phyloP scores from a whole-genome alignment of 2,797 vertebrate genomes.

The Siniperca undulata region DNA sequence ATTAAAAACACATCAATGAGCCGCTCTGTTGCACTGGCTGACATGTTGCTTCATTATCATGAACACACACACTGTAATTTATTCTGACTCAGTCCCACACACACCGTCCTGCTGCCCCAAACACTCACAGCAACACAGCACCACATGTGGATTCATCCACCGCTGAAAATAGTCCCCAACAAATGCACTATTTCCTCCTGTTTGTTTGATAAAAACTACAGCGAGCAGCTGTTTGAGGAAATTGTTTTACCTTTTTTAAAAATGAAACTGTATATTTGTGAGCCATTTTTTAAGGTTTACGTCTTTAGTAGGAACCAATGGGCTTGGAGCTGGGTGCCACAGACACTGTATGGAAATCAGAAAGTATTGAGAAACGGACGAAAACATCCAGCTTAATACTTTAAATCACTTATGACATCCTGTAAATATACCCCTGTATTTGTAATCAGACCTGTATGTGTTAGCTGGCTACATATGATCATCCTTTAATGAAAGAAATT shows the following conservation, averaged over 20 bases:
- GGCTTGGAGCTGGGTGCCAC: background rate
- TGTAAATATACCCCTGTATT: background rate
- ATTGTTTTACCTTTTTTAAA: background rate
- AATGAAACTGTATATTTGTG: background rate
- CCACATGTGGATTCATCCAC: background rate
- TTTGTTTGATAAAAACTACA: background rate
- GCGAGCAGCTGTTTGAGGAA: background rate
- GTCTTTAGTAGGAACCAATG: background rate
- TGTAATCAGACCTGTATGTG: no score
- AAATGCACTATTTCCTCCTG: background rate
- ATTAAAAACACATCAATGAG: no score
- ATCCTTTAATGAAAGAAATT: background rate
- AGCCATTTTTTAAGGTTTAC: background rate
- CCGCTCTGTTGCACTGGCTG: no score
- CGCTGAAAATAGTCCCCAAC: background rate
- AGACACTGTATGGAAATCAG: no score
- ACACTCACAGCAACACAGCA: no score
- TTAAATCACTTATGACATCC: background rate
- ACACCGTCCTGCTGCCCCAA: background rate
- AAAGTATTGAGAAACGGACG: background rate
- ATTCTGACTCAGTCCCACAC: background rate
- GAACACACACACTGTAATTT: no score
- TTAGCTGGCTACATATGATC: no score
- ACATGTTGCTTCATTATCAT: no score
- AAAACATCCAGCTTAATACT: background rate